phyloP scores from a whole-genome alignment of 2,113 vertebrate genomes.

The Odocoileus virginianus region DNA sequence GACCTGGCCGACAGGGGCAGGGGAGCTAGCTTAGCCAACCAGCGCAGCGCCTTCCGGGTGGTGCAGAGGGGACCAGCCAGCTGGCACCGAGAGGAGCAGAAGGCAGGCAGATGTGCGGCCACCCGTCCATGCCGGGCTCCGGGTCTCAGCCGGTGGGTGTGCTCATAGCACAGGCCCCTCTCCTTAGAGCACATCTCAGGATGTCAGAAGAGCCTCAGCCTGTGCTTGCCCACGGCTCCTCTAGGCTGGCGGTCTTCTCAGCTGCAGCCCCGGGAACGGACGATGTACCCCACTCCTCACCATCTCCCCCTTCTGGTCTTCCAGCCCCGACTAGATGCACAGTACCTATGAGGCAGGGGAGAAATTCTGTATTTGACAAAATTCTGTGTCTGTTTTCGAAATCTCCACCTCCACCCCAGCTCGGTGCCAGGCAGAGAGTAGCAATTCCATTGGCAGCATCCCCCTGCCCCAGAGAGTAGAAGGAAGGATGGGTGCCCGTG shows the following conservation, averaged over 20 bases:
- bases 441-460: background rate
- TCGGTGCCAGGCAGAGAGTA: background rate
- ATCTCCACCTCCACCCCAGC: background rate
- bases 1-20: background rate
- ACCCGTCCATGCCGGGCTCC: background rate
- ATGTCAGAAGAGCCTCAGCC: background rate
- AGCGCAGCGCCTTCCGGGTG: background rate
- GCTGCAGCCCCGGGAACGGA: background rate
- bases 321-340: background rate
- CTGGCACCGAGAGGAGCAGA: background rate
- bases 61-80: background rate
- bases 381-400: background rate
- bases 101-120: background rate
- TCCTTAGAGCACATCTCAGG: background rate
- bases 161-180: background rate
- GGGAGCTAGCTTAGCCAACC: background rate
- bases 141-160: too few species aligned
- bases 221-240: background rate
- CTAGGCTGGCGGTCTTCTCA: background rate
- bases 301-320: background rate
- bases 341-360: background rate
- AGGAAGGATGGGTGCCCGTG: fast-evolving
- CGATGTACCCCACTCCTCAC: fast-evolving
- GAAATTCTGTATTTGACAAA: background rate
- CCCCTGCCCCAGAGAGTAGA: background rate